Percentiles rank a stretch among this genome's conserved stretches.
phyloP scores from a whole-genome alignment of 2,888 invertebrate genomes.

The Seladonia tumulorum region DNA sequence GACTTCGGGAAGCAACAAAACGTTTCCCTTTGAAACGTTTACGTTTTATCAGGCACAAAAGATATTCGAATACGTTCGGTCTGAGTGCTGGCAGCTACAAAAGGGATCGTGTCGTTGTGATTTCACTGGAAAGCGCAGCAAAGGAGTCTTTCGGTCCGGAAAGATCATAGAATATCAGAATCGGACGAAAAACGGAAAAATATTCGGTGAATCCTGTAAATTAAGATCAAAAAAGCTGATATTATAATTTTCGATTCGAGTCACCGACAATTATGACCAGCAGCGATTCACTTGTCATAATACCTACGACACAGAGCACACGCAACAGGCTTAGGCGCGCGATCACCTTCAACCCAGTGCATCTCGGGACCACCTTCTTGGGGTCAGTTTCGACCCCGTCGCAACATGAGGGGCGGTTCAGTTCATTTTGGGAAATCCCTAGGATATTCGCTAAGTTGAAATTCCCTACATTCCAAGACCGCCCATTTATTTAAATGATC shows the following conservation, averaged over 20 bases:
- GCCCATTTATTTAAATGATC: too few relatives aligned
- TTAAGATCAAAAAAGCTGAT: background rate
- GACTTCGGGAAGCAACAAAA: slow-evolving; percentile 28
- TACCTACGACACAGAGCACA: too few relatives aligned
- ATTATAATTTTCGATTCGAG: background rate
- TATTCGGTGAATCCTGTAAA: background rate
- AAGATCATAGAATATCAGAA: background rate
- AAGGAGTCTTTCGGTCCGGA: slow-evolving; percentile 22
- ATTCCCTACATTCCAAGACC: too few relatives aligned
- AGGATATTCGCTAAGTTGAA: too few relatives aligned
- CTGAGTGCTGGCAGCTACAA: slow-evolving; percentile 25
- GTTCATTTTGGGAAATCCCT: too few relatives aligned
- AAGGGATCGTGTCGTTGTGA: slow-evolving; percentile 14
- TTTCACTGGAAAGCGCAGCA: slow-evolving; percentile 22
- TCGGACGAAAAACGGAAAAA: background rate
- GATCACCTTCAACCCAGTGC: too few relatives aligned
- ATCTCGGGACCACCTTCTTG: too few relatives aligned
- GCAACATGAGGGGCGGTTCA: too few relatives aligned
- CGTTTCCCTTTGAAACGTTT: slow-evolving; percentile 34
- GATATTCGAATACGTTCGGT: slow-evolving; percentile 38
- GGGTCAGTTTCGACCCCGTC: too few relatives aligned
- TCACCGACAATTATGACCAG: too few relatives aligned
- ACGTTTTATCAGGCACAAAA: slow-evolving; percentile 44
- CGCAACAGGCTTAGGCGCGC: too few relatives aligned
- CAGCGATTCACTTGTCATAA: too few relatives aligned